phyloP scores from a whole-genome alignment of 2,888 invertebrate genomes.

The Andrena trimmerana region DNA sequence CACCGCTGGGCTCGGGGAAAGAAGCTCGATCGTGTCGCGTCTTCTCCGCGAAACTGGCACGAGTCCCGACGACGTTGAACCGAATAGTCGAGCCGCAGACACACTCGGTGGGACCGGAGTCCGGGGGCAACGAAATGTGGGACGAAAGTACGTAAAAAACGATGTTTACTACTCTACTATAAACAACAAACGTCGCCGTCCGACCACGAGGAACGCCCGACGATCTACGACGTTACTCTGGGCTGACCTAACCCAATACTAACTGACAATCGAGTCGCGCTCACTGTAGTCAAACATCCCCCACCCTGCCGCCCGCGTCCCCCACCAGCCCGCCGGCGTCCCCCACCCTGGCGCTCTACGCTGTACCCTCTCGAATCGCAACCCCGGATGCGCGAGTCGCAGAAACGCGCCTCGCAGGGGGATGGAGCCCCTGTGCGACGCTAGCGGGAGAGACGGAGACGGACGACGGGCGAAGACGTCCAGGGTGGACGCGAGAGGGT shows the following conservation, averaged over 20 bases:
- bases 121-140: not conserved
- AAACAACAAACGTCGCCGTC: conserved; percentile 68
- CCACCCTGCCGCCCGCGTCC: conserved; percentile 69
- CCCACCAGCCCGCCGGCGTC: conserved; percentile 52
- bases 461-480: not conserved
- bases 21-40: not conserved
- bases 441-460: conserved; percentile 19
- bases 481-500: conserved; percentile 31
- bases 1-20: not conserved
- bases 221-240: conserved; percentile 76
- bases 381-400: conserved; percentile 75
- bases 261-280: conserved; percentile 84
- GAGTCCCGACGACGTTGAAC: not conserved
- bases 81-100: not conserved
- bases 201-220: conserved; percentile 67
- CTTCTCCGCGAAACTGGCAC: not conserved
- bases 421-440: conserved; percentile 18
- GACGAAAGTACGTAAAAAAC: conserved; percentile 42
- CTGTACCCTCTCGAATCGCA: conserved; percentile 72
- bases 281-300: conserved; percentile 83
- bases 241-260: conserved; percentile 89
- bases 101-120: not conserved
- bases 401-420: conserved; percentile 56
- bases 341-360: conserved; percentile 59
- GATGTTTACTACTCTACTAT: conserved; percentile 65